Percentiles rank a stretch among this genome's conserved stretches.
Conservation (phyloP, 2,113 vertebrate species). For the Calyptomena viridis region DNA sequence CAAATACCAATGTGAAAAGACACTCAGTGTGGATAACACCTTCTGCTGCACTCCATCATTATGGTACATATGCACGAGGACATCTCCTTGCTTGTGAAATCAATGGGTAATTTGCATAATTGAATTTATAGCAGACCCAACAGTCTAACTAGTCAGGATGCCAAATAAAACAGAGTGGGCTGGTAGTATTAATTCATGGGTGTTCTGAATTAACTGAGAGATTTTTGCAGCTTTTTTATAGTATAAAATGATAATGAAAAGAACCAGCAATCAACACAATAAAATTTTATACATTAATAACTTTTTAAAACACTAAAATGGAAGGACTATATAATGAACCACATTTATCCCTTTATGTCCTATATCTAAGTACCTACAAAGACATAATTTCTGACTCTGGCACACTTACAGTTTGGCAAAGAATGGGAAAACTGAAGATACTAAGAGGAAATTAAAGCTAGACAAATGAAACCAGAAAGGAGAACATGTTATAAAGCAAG, state of each 20-base stretch:
- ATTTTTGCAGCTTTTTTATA: neutral
- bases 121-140: neutral
- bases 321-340: neutral
- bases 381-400: neutral
- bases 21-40: neutral
- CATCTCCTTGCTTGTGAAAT: neutral
- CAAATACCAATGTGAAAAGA: neutral
- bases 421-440: neutral
- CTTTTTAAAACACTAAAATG: neutral
- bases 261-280: neutral
- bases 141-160: neutral
- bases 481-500: neutral
- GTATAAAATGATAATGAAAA: neutral
- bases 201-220: neutral
- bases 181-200: neutral
- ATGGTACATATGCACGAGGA: neutral
- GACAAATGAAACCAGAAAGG: neutral
- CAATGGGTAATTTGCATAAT: neutral
- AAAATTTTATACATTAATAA: neutral
- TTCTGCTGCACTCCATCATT: neutral
- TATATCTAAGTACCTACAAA: neutral
- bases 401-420: neutral
- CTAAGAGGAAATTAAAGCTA: neutral
- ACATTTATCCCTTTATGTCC: neutral
- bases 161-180: neutral